Evolutionary conservation across 1,140 invertebrate genomes (phyloP).

Genomic region (Drosophila bocqueti): DNA sequence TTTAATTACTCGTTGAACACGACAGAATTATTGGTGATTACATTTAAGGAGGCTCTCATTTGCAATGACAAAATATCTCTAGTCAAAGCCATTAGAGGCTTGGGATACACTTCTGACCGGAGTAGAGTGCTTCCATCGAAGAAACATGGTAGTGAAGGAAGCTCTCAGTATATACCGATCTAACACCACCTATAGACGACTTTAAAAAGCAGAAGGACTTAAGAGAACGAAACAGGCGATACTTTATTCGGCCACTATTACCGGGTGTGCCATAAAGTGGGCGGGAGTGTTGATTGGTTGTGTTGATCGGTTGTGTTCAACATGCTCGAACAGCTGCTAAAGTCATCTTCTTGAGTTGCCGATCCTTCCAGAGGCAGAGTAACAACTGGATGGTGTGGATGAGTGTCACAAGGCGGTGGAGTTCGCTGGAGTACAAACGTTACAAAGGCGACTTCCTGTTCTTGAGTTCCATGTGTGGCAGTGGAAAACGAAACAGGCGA

Average conservation of each 20-base stretch:
- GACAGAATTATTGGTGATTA: neutral
- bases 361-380: neutral
- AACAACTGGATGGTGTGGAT: neutral
- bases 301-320: too few relatives aligned
- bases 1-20: neutral
- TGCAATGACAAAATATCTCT: neutral
- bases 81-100: too few relatives aligned
- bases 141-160: too few relatives aligned
- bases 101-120: too few relatives aligned
- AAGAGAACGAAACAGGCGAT: neutral
- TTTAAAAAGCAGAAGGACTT: neutral
- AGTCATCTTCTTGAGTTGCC: neutral
- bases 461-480: neutral
- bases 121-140: too few relatives aligned
- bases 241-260: conserved; percentile 4
- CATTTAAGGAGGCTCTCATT: neutral
- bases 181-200: too few relatives aligned
- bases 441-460: neutral
- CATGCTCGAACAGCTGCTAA: neutral
- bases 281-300: too few relatives aligned
- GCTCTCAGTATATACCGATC: too few relatives aligned
- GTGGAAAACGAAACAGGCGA: conserved; percentile 11
- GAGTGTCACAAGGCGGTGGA: neutral
- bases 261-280: neutral
- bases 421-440: neutral